Conservation (phyloP, 2,797 vertebrate genomes). For the Cossypha heuglini region DNA sequence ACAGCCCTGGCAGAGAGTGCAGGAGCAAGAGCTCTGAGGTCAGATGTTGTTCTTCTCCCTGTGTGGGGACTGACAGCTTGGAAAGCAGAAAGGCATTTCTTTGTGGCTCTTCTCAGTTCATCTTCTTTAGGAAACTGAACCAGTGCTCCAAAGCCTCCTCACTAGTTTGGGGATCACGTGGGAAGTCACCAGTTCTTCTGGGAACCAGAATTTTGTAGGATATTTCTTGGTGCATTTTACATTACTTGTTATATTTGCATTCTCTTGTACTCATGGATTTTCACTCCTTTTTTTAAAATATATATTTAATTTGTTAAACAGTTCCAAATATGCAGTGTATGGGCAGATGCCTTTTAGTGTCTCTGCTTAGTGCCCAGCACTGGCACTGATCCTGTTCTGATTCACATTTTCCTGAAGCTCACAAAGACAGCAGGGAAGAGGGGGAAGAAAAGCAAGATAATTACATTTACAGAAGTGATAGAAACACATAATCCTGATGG, state of each 20-base stretch:
- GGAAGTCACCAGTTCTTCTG: accelerated
- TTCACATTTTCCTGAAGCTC: not conserved
- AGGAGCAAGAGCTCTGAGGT: not conserved
- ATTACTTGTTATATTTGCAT: not conserved
- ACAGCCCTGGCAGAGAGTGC: accelerated
- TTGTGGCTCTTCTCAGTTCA: not conserved
- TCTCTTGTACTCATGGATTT: not conserved
- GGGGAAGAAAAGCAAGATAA: not conserved
- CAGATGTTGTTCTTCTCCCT: not conserved
- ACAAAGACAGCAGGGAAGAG: not conserved
- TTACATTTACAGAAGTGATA: not conserved
- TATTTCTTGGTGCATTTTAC: not conserved
- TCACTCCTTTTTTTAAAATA: too few species aligned
- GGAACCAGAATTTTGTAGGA: not conserved
- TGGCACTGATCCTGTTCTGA: not conserved
- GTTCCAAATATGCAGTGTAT: not conserved
- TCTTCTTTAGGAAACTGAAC: not conserved
- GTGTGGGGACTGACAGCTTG: not conserved
- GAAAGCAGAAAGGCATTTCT: not conserved
- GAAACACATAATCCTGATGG: not conserved
- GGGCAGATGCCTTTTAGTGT: not conserved
- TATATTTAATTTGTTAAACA: not conserved
- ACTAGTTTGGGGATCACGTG: not conserved
- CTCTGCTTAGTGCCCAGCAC: not conserved
- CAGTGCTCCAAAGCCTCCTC: not conserved